Percentiles rank a stretch among this genome's conserved stretches.
phyloP scores from a whole-genome alignment of 2,113 vertebrate species.

The Sapajus apella region DNA sequence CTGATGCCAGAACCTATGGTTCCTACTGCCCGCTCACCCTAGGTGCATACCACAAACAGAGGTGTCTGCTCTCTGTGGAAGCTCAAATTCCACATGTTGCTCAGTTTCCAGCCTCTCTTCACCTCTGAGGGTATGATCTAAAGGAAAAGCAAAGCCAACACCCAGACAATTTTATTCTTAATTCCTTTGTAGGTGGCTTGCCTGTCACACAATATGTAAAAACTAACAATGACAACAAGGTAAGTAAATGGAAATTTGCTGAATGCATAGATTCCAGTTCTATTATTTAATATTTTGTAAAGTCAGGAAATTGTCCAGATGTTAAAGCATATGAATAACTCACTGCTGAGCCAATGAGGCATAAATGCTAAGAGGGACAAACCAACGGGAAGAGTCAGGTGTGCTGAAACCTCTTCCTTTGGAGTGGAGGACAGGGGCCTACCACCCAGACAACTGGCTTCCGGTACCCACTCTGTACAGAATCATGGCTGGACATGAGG shows the following conservation, averaged over 20 bases:
- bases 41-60: neutral
- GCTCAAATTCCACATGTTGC: neutral
- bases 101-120: neutral
- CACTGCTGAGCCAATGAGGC: conserved; percentile 1
- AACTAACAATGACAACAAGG: neutral
- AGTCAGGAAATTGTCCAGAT: conserved; percentile 45
- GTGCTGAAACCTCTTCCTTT: neutral
- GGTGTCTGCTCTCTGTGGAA: fast-evolving
- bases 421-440: neutral
- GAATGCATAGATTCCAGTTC: neutral
- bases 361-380: neutral
- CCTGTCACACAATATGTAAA: neutral
- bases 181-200: neutral
- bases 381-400: neutral
- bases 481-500: neutral
- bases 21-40: no score
- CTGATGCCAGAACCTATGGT: neutral
- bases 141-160: conserved; percentile 18
- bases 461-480: neutral
- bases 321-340: conserved; percentile 59
- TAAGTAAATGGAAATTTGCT: conserved; percentile 13
- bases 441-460: neutral
- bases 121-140: conserved; percentile 27
- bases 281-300: conserved; percentile 40
- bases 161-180: neutral